Conservation (phyloP, 2,888 invertebrate species). For the Geotrupes spiniger region DNA sequence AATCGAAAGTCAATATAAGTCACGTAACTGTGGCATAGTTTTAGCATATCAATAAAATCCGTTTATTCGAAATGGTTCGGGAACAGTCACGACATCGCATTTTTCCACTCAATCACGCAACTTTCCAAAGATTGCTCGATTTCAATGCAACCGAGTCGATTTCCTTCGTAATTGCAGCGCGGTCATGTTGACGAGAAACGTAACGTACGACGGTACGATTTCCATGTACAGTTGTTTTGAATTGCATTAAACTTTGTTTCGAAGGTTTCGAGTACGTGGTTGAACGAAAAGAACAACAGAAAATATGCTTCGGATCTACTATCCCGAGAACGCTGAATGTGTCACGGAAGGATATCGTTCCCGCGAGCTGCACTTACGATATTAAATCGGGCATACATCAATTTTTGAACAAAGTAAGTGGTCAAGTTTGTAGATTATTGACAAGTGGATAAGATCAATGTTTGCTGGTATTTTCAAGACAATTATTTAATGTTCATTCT, state of each 20-base stretch:
- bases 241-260: too few species aligned
- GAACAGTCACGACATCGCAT: conserved; percentile 17
- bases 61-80: not conserved
- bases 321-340: conserved; percentile 35
- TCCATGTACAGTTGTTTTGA: too few species aligned
- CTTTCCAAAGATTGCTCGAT: conserved; percentile 6
- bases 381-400: conserved; percentile 34
- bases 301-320: conserved; percentile 43
- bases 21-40: not conserved
- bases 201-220: conserved; percentile 13
- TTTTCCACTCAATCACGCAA: conserved; percentile 11
- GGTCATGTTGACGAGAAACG: conserved; percentile 8
- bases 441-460: not conserved
- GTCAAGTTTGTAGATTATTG: not conserved
- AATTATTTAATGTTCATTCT: too few species aligned
- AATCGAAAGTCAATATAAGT: conserved; percentile 5
- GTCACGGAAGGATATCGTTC: conserved; percentile 20
- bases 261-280: conserved; percentile 45
- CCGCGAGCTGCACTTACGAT: conserved; percentile 35
- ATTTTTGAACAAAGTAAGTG: conserved; percentile 35
- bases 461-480: too few species aligned
- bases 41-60: conserved; percentile 15
- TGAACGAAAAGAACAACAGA: conserved; percentile 35
- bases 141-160: conserved; percentile 3
- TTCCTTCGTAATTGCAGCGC: not conserved